A percentile compares a stretch with the other conserved stretches of the same genome.
Evolutionary conservation across 2,113 vertebrate species (phyloP).

Genomic region (Cyprinus carpio): DNA sequence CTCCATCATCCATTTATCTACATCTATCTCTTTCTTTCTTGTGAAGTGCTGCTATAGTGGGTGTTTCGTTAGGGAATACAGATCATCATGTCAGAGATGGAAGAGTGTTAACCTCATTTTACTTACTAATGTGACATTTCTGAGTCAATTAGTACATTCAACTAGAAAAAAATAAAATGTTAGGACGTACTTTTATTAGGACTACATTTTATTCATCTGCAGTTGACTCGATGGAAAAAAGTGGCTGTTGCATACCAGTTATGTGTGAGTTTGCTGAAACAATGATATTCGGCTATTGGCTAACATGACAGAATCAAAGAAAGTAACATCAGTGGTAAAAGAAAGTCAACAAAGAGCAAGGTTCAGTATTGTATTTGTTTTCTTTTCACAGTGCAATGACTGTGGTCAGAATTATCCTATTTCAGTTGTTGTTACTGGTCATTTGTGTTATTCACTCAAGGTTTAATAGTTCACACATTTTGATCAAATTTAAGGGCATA

Average conservation of each 20-base stretch:
- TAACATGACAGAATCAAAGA: background rate
- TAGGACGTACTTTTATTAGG: background rate
- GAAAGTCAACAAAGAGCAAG: background rate
- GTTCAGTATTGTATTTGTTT: background rate
- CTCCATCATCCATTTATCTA: constrained; percentile 41
- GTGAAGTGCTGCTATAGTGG: background rate
- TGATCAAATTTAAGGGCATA: background rate
- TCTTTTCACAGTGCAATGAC: background rate
- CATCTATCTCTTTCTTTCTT: background rate
- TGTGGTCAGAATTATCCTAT: no score
- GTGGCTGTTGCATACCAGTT: background rate
- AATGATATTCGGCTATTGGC: background rate
- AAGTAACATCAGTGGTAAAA: background rate
- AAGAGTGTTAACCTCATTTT: background rate
- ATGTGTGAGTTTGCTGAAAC: background rate
- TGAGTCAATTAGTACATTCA: background rate
- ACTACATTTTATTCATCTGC: background rate
- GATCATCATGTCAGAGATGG: no score
- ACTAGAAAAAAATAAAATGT: background rate
- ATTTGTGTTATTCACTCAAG: background rate
- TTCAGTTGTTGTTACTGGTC: background rate
- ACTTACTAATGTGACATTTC: background rate
- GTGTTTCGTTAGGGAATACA: background rate
- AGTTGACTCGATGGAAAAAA: background rate
- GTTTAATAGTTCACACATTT: background rate